These are phyloP conservation scores for Microctenopoma stevenorrisi DNA, from an alignment of 2,797 vertebrate species.

Conservation along the genomic window DNA sequence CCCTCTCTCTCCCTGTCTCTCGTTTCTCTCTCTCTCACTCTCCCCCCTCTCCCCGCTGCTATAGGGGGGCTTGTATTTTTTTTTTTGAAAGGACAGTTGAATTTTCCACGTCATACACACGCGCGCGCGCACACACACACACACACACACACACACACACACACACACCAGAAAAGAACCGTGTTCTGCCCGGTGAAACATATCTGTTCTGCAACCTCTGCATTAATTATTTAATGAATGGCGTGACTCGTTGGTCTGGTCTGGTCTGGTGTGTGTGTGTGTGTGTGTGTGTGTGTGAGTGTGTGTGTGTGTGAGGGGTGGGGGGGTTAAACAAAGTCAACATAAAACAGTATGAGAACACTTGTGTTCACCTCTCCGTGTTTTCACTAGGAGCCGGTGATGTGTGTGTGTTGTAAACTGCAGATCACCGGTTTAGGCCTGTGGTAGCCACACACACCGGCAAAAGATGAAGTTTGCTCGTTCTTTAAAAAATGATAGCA, in stretches of 20 bases:
- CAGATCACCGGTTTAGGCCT: slow-evolving; percentile 24
- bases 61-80: slow-evolving; percentile 79
- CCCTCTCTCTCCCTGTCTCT: slow-evolving; percentile 67
- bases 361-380: slow-evolving; percentile 29
- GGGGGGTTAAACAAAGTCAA: too few species aligned
- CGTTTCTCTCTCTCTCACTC: slow-evolving; percentile 65
- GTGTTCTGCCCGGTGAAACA: slow-evolving; percentile 77
- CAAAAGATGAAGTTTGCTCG: slow-evolving; percentile 55
- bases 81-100: slow-evolving; percentile 95
- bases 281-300: neutral
- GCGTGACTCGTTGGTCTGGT: slow-evolving; percentile 89
- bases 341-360: slow-evolving; percentile 8
- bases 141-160: slow-evolving; percentile 74
- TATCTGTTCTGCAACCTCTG: slow-evolving; percentile 98
- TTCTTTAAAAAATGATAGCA: slow-evolving; percentile 55
- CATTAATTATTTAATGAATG: slow-evolving; percentile 99
- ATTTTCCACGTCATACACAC: slow-evolving; percentile 91
- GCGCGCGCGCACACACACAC: slow-evolving; percentile 65
- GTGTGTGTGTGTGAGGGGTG: neutral
- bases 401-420: slow-evolving; percentile 15
- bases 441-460: slow-evolving; percentile 25
- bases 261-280: neutral
- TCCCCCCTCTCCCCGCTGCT: slow-evolving; percentile 82
- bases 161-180: slow-evolving; percentile 82
- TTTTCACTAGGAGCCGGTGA: neutral